Base-by-base conservation (phyloP, 2,797 vertebrate species). In the Dryobates pubescens region DNA sequence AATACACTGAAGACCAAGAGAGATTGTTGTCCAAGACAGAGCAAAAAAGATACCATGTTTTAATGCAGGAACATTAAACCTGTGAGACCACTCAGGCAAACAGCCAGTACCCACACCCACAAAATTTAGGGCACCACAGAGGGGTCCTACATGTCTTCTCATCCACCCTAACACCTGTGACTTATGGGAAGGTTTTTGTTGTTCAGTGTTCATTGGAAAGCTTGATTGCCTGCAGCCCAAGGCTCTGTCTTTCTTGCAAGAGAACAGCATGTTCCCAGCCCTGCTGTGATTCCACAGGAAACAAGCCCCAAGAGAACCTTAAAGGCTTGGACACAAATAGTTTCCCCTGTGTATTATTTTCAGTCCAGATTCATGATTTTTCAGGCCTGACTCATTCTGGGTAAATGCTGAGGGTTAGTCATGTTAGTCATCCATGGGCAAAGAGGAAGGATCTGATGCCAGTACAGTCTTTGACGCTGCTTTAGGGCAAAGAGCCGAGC, bases 281-380 rank as follows among this genome's bases (percentile, higher is more conserved):
- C 57, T 75, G 65, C 59, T 6, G 0, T 43, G 41, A 81, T 90
- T 94, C 76, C 41, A 93, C 79, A 93, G 49, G 61, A 94, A 95
- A 92, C 74, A 79, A 94, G 92, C 82, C 92, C 89, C 89, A 93
- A 32, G 95, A 82, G 90, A 76, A 77, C 74, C 54, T 75, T 94
- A 93, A 90, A 94, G 79, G 61, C 71, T 82, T 54, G 85, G 53
- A 93, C 79, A 76, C 64, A 93, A 93, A 95, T 83, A 95, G 74
- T 58, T 89, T 2, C 2, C 29, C 38, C 83, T 88, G 71, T 82
- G 61, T 88, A 83, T 96, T 90, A 89, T 94, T 96, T 94, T 94
- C 79, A 94, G 86, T 53, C 43, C 64, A 36, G 67, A 85, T 76
- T 93, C 63, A 86, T 82, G 73, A 76, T 94, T 94, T 88, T 92